These are phyloP conservation scores for Champsocephalus gunnari DNA, from an alignment of 2,797 vertebrate genomes.

Conservation along the genomic window DNA sequence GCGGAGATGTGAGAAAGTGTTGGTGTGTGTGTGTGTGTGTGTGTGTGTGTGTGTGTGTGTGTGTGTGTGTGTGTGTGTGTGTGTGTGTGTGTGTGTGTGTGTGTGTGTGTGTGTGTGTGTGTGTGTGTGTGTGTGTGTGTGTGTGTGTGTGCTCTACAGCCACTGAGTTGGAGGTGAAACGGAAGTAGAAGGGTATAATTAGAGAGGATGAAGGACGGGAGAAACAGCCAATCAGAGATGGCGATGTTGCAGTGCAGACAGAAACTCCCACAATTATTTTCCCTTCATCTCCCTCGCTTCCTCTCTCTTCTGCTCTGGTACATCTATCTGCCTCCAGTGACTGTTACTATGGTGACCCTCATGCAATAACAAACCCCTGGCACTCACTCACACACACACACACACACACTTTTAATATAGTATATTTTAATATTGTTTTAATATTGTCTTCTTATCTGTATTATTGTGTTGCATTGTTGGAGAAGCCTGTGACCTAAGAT, in stretches of 20 bases:
- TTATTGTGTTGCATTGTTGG: no score
- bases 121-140: neutral
- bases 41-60: no score
- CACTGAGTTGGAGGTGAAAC: slow-evolving; percentile 34
- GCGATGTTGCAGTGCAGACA: slow-evolving; percentile 2
- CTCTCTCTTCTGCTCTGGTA: slow-evolving; percentile 26
- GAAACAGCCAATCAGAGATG: slow-evolving; percentile 76
- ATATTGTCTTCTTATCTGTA: no score
- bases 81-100: no score
- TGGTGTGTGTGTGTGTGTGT: neutral
- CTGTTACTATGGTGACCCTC: slow-evolving; percentile 84
- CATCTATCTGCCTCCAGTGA: slow-evolving; percentile 71
- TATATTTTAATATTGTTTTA: no score
- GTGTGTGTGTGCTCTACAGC: slow-evolving; percentile 32
- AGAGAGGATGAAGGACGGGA: slow-evolving; percentile 72
- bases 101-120: no score
- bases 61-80: no score
- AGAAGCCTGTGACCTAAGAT: no score
- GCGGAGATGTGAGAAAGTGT: slow-evolving; percentile 36
- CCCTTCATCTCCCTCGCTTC: neutral
- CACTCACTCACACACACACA: slow-evolving; percentile 6
- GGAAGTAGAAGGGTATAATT: slow-evolving; percentile 33
- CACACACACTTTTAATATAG: neutral
- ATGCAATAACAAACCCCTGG: slow-evolving; percentile 4
- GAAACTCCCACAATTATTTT: no score